Evolutionary conservation across 2,113 vertebrate species (phyloP), one percentile per base, ranked within the genome.

Genomic region (Typhlomys cinereus): DNA sequence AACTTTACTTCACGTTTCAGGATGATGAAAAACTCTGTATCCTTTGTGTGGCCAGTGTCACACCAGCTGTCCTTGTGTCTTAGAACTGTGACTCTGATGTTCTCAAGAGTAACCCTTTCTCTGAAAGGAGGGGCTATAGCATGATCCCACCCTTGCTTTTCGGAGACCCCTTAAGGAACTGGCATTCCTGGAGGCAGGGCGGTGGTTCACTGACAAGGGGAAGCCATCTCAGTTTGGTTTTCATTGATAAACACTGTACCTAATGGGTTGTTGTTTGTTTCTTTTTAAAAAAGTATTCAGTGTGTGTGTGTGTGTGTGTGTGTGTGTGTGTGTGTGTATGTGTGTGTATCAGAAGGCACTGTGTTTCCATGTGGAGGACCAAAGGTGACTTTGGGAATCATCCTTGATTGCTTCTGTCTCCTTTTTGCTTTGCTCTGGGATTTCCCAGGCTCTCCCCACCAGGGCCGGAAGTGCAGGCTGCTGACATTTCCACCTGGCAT

Each of bases 1-100:
- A 99, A 96, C 99, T 99, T 90, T 99, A 99, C 98, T 99, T 99
- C 98, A 99, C 99, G 52, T 99, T 99, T 98, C 99, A 99, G 98
- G 99, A 99, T 87, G 99, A 99, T 86, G 99, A 99, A 97, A 99
- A 99, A 97, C 98, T 99, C 21, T 99, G 99, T 99, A 99, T 99
- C 99, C 99, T 99, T 99, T 94, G 67, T 8, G 0, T 78, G 73
- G 41, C 90, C 83, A 59, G 39, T 70, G 54, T 57, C 54, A 69
- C 21, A 64, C 39, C 50, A 87, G 29, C 50, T 39, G 48, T 29
- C 21, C 79, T n/a, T 46, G 52, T 39, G 17, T 61, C 95, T 89
- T 80, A 82, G 82, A 81, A 23, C 85, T 46, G 13, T 74, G 82
- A 66, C 62, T 57, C 34, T 25, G 25, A 46, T 89, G 50, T 93